Base-by-base conservation (phyloP, 2,888 invertebrate species). In the Caenorhabditis sp. region DNA sequence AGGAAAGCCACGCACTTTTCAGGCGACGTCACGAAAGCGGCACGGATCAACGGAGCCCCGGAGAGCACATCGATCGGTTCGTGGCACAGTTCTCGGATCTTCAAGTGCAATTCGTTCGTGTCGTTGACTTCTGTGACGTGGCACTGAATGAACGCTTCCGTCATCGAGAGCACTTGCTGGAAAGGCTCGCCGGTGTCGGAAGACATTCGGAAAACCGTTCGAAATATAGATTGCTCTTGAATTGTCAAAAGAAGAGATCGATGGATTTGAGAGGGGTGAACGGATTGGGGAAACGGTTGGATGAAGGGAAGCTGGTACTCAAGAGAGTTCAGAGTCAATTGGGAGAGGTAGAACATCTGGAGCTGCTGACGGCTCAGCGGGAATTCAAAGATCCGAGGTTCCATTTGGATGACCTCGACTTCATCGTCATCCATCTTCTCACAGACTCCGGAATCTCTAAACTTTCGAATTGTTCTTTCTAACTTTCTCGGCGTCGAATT, bases 281-380 rank as follows among this genome's bases (percentile, higher is more conserved):
- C 11, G 9, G 30, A 11, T 30, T n/a, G 39, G 30, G 75, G 56
- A n/a, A 81, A 73, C 2, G 45, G 48, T 27, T 75, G 65, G 27
- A 81, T 73, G 53, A 75, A 79, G 15, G 80, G 78, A 7, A 78
- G 55, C 48, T 65, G 59, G 39, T 78, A 81, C 45, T 76, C 62
- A 5, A 37, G 32, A 1, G 66, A 56, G 1, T 11, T n/a, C 6
- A 43, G 27, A 6, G 73, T 74, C 17, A 71, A 24, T 30, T 73
- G 27, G 4, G 77, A 65, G 1, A 81, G 53, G 35, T 71, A 81
- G 27, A 61, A 73, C 80, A 81, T 81, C 48, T 81, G 80, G 5
- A 52, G 37, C 62, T 81, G 80, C 62, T 78, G 78, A 2, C 53
- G 35, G 4, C 75, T 71, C 5, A 79, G 71, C 9, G 68, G 74